Percentiles rank a stretch among this genome's conserved stretches.
Conservation (phyloP, 2,888 invertebrate genomes). For the Neoitamus cyanurus region DNA sequence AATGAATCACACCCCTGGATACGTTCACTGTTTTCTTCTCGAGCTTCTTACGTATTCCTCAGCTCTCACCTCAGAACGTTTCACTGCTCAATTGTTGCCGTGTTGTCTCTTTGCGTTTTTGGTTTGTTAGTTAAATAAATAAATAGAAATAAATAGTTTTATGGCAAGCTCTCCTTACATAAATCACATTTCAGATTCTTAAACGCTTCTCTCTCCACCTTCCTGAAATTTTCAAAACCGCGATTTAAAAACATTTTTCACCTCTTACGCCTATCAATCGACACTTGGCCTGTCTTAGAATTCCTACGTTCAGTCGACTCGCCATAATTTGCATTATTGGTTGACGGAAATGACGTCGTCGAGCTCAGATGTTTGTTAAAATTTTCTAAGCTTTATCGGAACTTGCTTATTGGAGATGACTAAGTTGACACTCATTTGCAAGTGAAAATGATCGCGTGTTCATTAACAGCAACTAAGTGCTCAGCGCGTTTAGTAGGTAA, state of each 20-base stretch:
- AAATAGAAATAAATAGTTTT: conserved; percentile 29
- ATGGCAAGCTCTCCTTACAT: conserved; percentile 32
- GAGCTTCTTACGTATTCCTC: not conserved
- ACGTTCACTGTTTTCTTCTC: not conserved
- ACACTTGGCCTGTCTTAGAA: not conserved
- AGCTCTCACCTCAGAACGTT: not conserved
- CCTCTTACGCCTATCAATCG: not conserved
- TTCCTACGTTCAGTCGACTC: not conserved
- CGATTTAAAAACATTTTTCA: not conserved
- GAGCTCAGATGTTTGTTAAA: not conserved
- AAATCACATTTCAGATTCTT: conserved; percentile 19
- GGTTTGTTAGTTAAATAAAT: conserved; percentile 14
- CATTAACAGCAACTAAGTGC: not conserved
- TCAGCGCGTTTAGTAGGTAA: not conserved
- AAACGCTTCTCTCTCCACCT: not conserved
- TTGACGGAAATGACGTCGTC: not conserved
- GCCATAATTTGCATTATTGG: not conserved
- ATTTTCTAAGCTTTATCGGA: not conserved
- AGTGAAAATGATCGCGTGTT: not conserved
- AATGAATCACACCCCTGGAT: not conserved
- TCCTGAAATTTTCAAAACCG: not conserved
- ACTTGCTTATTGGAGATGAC: not conserved
- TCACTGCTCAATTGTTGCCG: not conserved
- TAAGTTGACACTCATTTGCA: not conserved
- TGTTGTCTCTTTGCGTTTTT: not conserved